Evolutionary conservation across 2,113 vertebrate species (phyloP), one percentile per base, ranked within the genome.

Genomic region (Nymphicus hollandicus): DNA sequence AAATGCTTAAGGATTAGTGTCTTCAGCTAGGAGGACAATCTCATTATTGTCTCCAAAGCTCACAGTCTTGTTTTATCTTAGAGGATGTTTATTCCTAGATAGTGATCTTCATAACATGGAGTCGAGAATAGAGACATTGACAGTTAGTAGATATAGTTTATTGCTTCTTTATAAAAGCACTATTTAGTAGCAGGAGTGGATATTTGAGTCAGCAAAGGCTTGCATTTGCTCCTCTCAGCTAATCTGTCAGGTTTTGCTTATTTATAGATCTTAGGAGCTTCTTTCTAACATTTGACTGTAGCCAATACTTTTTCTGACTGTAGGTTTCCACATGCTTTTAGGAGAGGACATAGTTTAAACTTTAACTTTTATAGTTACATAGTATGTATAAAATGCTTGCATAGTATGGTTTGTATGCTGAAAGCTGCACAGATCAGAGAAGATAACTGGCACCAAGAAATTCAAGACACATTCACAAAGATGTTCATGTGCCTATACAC

Each of bases 21-120:
- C 96, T 97, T 95, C 83, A 97, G 86, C 86, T 92, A 88, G 47
- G 25, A 33, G 81, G 93, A 99, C 98, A 99, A 97, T 98, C 93
- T 98, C 83, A 64, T 98, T 98, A 98, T 99, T 99, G 99, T 99
- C 91, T 96, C 96, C 71, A 53, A 77, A 89, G 39, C 86, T 94
- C 18, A 2, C 70, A 88, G 94, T 83, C 70, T 68, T 96, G 88
- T 92, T 98, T 98, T 97, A 97, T 97, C 97, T 98, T 80, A 89
- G 73, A 97, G 97, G 97, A 98, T 97, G 98, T 98, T 98, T 97
- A 97, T 98, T 97, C 95, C 96, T 97, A 97, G 98, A 98, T 98
- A 97, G 92, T 28, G 89, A 98, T 98, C 98, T 98, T 95, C 97
- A 70, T 95, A 97, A 96, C 91, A 95, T 2, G 39, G 85, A 92